Evolutionary conservation across 2,113 vertebrate species (phyloP), one percentile per base, ranked within the genome.

Genomic region (Sander vitreus): DNA sequence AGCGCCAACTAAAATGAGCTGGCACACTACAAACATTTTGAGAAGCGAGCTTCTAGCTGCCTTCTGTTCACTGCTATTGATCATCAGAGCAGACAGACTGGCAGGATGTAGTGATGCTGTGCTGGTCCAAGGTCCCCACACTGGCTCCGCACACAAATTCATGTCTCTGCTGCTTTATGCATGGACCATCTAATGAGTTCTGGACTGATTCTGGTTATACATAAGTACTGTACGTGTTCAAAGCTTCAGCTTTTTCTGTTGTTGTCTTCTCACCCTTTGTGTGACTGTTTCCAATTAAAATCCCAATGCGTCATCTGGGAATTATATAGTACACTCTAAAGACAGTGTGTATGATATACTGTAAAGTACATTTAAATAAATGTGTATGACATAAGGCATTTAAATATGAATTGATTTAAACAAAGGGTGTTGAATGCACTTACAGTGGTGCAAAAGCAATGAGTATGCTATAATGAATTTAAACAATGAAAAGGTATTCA

Each of bases 1-100:
- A 39, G 62, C 47, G 72, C 86, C 80, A 88, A 89, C 77, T 50
- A 59, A 83, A 91, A 84, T 76, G 73, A 84, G 74, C 21, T 90
- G 92, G 90, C 86, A 71, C 60, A 10, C 66, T 27, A 43, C 69
- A 59, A 63, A 85, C 74, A 80, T 87, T 78, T 78, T 33, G 71
- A 83, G 69, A 76, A 65, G 80, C 54, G 3, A 79, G 73, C 45
- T 45, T 85, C 58, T 63, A 74, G 78, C 78, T 86, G 83, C 90
- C 91, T 91, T 93, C 88, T 93, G 90, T 77, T 83, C 57, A 15
- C 83, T 9, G 50, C 84, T 76, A 86, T 87, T 91, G 90, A 90
- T 94, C 90, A 92, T 87, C 64, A 78, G 80, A 84, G 51, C 75
- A 70, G 80, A 84, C 83, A 60, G 84, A 89, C 88, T 88, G 90